Conservation (phyloP, 2,888 invertebrate genomes). For the Synergus laeviventris region DNA sequence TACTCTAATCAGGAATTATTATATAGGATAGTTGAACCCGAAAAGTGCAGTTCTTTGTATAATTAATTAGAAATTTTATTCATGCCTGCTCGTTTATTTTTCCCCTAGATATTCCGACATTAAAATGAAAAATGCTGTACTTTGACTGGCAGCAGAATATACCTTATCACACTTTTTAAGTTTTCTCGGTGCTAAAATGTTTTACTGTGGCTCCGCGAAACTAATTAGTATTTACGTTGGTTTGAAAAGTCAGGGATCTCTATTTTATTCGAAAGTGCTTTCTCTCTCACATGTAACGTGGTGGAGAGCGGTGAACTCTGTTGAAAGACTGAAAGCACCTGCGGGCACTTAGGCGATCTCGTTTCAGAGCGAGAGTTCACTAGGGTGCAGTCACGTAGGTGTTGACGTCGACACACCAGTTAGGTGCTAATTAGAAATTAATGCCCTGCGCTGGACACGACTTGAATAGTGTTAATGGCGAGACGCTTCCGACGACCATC, state of each 20-base stretch:
- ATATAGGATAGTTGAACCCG: neutral
- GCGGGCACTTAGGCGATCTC: conserved; percentile 44
- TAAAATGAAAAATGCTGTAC: too few species aligned
- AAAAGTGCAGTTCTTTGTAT: neutral
- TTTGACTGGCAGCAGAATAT: too few species aligned
- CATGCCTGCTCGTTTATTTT: too few species aligned
- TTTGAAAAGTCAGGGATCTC: neutral
- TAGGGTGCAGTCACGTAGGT: conserved; percentile 56
- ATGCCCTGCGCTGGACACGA: conserved; percentile 59
- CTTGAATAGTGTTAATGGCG: conserved; percentile 67
- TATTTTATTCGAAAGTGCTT: neutral
- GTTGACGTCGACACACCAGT: conserved; percentile 57
- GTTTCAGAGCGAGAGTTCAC: conserved; percentile 47
- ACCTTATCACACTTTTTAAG: neutral
- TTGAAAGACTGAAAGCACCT: conserved; percentile 51
- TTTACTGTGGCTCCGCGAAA: neutral
- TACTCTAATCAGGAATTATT: too few species aligned
- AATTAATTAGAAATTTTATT: too few species aligned
- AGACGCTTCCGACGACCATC: conserved; percentile 50
- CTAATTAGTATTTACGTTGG: neutral
- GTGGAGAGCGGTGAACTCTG: conserved; percentile 55
- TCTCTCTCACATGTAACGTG: conserved; percentile 46
- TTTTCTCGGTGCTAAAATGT: neutral
- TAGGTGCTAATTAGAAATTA: conserved; percentile 71
- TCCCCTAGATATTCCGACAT: too few species aligned